Conservation (phyloP, 2,888 invertebrate genomes). For the Tiliacea aurago region DNA sequence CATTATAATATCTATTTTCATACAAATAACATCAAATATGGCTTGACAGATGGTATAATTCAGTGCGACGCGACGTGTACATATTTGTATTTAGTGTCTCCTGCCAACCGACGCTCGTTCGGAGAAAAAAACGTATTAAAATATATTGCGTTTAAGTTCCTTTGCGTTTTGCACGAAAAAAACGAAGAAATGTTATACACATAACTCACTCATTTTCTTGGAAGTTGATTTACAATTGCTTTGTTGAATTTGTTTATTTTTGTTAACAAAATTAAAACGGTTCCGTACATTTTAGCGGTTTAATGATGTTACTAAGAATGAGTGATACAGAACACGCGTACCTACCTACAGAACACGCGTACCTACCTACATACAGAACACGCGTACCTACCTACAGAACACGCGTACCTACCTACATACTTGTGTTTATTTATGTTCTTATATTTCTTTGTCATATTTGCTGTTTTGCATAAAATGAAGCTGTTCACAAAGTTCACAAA, state of each 20-base stretch:
- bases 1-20: conserved; percentile 64
- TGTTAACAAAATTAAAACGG: conserved; percentile 68
- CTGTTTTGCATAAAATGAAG: conserved; percentile 5
- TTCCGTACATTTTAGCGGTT: conserved; percentile 63
- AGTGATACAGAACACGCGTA: conserved; percentile 56
- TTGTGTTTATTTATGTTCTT: conserved; percentile 39
- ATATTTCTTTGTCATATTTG: conserved; percentile 34
- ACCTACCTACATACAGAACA: conserved; percentile 48
- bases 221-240: conserved; percentile 73
- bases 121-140: conserved; percentile 69
- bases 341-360: conserved; percentile 45
- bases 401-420: conserved; percentile 30
- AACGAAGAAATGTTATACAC: conserved; percentile 67
- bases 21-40: conserved; percentile 65
- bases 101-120: conserved; percentile 63
- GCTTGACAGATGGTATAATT: conserved; percentile 64
- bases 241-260: conserved; percentile 71
- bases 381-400: conserved; percentile 40
- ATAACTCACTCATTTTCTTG: conserved; percentile 71
- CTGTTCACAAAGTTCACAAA: background rate
- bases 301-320: conserved; percentile 67
- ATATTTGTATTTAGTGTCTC: conserved; percentile 66
- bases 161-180: conserved; percentile 65
- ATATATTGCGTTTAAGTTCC: conserved; percentile 69
- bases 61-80: conserved; percentile 60